phyloP scores from a whole-genome alignment of 1,140 invertebrate genomes.

The Periplaneta americana region DNA sequence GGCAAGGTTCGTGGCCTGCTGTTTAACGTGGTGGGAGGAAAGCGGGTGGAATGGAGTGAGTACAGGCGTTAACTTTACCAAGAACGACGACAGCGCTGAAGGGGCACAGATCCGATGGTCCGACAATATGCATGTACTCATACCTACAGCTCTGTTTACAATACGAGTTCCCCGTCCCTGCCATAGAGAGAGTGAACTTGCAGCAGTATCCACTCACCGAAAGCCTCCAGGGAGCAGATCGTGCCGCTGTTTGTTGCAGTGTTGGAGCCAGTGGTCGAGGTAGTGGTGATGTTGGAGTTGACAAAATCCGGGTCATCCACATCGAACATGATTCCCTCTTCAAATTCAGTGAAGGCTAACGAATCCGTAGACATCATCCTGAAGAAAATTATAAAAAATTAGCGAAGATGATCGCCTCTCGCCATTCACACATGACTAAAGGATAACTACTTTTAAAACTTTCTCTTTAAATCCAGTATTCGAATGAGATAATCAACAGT shows the following conservation, averaged over 20 bases:
- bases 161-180: too few relatives aligned
- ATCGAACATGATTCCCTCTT: slow-evolving; percentile 32
- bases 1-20: too few relatives aligned
- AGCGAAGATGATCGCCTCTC: background rate
- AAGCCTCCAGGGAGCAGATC: background rate
- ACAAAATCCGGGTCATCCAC: slow-evolving; percentile 33
- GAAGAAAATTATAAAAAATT: background rate
- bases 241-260: background rate
- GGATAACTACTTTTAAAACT: background rate
- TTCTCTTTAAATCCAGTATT: background rate
- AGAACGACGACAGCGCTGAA: too few relatives aligned
- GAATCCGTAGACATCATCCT: background rate
- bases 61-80: too few relatives aligned
- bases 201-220: background rate
- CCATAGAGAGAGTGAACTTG: too few relatives aligned
- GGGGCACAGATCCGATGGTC: too few relatives aligned
- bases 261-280: background rate
- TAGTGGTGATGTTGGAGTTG: background rate
- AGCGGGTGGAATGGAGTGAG: too few relatives aligned
- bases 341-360: slow-evolving; percentile 30
- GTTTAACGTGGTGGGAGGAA: too few relatives aligned
- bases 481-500: background rate
- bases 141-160: too few relatives aligned
- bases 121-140: too few relatives aligned
- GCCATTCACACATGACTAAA: background rate